These are phyloP conservation scores for Agonopterix arenella DNA, from an alignment of 2,888 invertebrate genomes.

Conservation along the genomic window DNA sequence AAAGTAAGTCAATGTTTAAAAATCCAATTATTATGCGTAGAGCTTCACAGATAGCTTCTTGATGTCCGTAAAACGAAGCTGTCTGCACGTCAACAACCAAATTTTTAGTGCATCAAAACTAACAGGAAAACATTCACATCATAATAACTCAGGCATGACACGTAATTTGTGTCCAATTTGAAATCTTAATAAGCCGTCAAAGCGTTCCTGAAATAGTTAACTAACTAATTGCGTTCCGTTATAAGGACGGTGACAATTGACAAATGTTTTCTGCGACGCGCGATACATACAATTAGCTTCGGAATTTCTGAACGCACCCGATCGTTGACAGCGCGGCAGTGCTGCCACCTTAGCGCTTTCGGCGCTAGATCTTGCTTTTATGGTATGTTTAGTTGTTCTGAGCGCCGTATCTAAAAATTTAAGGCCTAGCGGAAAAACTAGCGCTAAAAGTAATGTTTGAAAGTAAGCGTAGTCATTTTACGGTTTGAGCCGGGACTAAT, in stretches of 20 bases:
- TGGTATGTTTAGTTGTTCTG: too few species aligned
- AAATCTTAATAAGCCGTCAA: slow-evolving; percentile 75
- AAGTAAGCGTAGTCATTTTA: too few species aligned
- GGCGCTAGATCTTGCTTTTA: too few species aligned
- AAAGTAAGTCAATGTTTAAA: too few species aligned
- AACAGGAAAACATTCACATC: slow-evolving; percentile 31
- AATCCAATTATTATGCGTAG: not conserved
- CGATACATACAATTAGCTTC: slow-evolving; percentile 69
- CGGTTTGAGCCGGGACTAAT: too few species aligned
- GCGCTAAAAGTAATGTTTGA: too few species aligned
- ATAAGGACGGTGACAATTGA: slow-evolving; percentile 67
- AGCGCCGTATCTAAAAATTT: too few species aligned
- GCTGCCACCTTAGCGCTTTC: too few species aligned
- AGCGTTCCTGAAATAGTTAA: slow-evolving; percentile 65
- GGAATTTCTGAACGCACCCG: slow-evolving; percentile 60
- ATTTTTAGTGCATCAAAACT: slow-evolving; percentile 45
- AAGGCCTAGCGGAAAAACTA: too few species aligned
- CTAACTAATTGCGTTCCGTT: slow-evolving; percentile 65
- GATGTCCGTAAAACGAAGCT: slow-evolving; percentile 67
- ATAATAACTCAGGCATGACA: slow-evolving; percentile 69
- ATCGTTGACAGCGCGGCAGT: slow-evolving; percentile 33
- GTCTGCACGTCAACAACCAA: slow-evolving; percentile 47
- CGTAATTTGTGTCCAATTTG: slow-evolving; percentile 73
- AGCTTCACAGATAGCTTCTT: slow-evolving; percentile 49
- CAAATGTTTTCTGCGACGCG: slow-evolving; percentile 63